These are phyloP conservation scores for Anolis carolinensis DNA, from an alignment of 2,113 vertebrate genomes.

Conservation along the genomic window DNA sequence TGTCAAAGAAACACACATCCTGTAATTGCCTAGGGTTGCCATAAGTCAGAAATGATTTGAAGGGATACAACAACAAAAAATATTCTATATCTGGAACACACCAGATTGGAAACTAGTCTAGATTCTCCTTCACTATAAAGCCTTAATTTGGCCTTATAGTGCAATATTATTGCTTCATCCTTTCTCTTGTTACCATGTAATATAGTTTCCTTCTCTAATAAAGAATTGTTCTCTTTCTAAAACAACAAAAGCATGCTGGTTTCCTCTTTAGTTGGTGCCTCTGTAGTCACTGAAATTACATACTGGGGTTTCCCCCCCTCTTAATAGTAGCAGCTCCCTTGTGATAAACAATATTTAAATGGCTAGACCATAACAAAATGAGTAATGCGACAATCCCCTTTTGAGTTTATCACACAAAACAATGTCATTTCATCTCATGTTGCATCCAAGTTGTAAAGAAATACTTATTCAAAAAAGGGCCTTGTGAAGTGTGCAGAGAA, in stretches of 20 bases:
- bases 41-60: no score
- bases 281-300: background rate
- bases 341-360: background rate
- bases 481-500: conserved; percentile 34
- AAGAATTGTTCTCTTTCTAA: background rate
- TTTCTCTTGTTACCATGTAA: background rate
- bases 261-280: background rate
- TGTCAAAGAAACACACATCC: no score
- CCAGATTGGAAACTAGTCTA: background rate
- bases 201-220: background rate
- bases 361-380: background rate
- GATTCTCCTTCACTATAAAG: background rate
- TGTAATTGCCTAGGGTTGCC: no score
- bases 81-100: background rate
- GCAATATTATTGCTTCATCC: background rate
- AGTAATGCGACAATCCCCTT: background rate
- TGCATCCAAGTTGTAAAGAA: conserved; percentile 18
- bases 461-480: conserved; percentile 1
- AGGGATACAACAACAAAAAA: no score
- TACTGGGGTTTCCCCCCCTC: conserved; percentile 12
- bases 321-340: background rate
- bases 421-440: background rate
- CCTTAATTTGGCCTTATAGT: background rate
- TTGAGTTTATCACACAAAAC: conserved; percentile 22
- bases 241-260: background rate